Base-by-base conservation (phyloP, 2,797 vertebrate species). In the Spinus pinus region DNA sequence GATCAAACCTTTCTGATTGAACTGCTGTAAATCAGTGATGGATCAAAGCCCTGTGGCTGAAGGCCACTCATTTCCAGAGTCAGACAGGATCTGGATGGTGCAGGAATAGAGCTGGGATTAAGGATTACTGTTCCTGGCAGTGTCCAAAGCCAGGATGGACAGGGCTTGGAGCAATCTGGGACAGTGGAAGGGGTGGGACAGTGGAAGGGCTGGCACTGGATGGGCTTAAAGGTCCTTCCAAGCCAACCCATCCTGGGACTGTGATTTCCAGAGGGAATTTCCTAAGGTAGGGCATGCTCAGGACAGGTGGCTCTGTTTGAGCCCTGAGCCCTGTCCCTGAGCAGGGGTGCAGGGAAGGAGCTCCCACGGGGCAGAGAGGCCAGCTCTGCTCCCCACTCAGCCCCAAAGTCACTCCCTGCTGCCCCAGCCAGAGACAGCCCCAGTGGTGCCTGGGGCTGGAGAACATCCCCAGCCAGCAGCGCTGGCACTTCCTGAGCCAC, bases 391-490 rank as follows among this genome's bases (percentile, higher is more conserved):
- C 39, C 50, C 18, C 2, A 0, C 72, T 50, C 23, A 0, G 35
- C 4, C 18, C 7, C 16, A 23, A 28, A 70, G 41, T 53, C 71
- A 2, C 37, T 87, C 49, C 23, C 67, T 71, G 60, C 74, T 62
- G 58, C 71, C 49, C 56, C 8, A 91, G 91, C 69, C 64, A 12
- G 9, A 65, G 88, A 56, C 74, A 90, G 90, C 90, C 90, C 92
- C 90, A 42, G 71, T 60, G 19, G 60, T 17, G 92, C 14, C 31
- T 2, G 33, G 8, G 86, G 90, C 92, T 87, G 47, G 44, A 77
- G 67, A 93, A 94, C 81, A 86, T 77, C 92, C 88, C 1, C 67
- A 69, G 74, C 54, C 7, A 1, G 66, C 88, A 79, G 91, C 0
- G 7, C 31, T 77, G 90, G 56, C 85, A 71, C 81, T 82, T 93